These are phyloP conservation scores for Hephaestus fuliginosus DNA, from an alignment of 2,797 vertebrate genomes.

Conservation along the genomic window DNA sequence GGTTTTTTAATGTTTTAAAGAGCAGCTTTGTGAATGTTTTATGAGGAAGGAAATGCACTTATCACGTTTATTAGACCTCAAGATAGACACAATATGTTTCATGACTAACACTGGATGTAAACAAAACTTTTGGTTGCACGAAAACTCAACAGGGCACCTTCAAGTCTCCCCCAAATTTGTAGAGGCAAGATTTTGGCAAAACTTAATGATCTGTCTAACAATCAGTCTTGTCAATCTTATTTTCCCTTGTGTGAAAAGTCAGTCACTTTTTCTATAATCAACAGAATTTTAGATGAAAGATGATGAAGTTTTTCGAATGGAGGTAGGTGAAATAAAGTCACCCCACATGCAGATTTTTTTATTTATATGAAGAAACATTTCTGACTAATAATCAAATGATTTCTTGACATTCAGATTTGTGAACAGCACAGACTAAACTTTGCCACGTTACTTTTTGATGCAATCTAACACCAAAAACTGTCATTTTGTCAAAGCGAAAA, in stretches of 20 bases:
- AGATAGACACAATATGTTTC: neutral
- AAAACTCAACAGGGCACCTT: neutral
- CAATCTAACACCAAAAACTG: conserved; percentile 3
- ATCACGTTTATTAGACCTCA: neutral
- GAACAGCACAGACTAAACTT: neutral
- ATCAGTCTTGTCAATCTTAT: neutral
- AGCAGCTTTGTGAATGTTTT: neutral
- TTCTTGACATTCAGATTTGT: neutral
- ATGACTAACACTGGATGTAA: neutral
- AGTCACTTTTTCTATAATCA: no score
- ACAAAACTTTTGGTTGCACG: neutral
- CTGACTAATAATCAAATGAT: neutral
- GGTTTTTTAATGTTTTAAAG: neutral
- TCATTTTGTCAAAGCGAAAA: conserved; percentile 34
- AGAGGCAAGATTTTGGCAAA: no score
- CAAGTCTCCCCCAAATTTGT: no score
- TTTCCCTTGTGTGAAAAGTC: neutral
- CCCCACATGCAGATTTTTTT: neutral
- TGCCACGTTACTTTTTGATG: neutral
- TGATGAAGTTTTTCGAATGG: neutral
- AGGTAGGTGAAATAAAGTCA: neutral
- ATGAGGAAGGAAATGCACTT: neutral
- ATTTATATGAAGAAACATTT: neutral
- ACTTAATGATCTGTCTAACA: no score
- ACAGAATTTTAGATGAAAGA: no score